Percentiles rank a stretch among this genome's conserved stretches.
Evolutionary conservation across 2,113 vertebrate genomes (phyloP).

Genomic region (Chamaetylas fuelleborni): DNA sequence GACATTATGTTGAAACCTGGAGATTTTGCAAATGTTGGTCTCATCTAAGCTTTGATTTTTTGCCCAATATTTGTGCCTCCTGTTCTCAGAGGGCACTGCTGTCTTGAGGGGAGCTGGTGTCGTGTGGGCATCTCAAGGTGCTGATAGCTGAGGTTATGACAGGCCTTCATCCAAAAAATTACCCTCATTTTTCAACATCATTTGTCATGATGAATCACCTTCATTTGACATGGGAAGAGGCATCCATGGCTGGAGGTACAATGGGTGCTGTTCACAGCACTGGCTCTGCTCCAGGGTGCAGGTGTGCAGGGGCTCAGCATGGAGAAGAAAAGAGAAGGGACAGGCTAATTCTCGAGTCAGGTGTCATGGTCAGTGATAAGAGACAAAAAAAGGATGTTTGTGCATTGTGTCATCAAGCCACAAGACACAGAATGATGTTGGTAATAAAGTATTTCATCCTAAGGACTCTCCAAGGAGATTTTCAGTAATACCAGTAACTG

Average conservation of each 20-base stretch:
- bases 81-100: neutral
- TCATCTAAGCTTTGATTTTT: neutral
- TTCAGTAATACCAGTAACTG: neutral
- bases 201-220: neutral
- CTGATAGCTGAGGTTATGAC: neutral
- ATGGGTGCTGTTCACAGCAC: neutral
- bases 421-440: neutral
- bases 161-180: neutral
- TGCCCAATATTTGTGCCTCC: neutral
- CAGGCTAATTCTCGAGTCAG: neutral
- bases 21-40: neutral
- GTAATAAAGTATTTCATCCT: conserved; percentile 10
- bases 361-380: neutral
- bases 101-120: neutral
- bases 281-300: neutral
- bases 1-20: neutral
- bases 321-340: neutral
- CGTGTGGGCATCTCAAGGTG: neutral
- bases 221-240: neutral
- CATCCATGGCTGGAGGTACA: neutral
- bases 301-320: neutral
- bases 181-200: neutral
- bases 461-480: neutral
- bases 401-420: neutral
- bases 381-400: conserved; percentile 12